phyloP scores from a whole-genome alignment of 2,113 vertebrate genomes.

The Silurus asotus region DNA sequence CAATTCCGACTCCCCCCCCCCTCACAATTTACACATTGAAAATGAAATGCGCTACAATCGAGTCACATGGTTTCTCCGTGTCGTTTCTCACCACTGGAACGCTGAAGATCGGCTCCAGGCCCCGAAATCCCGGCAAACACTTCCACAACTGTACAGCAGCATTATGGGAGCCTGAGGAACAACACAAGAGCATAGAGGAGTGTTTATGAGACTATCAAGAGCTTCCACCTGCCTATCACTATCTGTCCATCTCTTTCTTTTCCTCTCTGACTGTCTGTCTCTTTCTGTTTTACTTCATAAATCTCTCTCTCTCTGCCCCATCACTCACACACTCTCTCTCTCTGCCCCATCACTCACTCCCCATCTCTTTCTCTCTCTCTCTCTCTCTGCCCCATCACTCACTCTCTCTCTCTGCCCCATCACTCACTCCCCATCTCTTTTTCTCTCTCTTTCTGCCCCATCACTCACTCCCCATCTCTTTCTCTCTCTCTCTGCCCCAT shows the following conservation, averaged over 20 bases:
- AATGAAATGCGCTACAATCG: no score
- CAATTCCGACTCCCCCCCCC: no score
- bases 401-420: neutral
- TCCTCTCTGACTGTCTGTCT: neutral
- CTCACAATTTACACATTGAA: no score
- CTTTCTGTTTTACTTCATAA: no score
- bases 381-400: neutral
- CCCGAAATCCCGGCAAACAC: slow-evolving; percentile 80
- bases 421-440: neutral
- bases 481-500: neutral
- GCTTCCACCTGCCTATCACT: neutral
- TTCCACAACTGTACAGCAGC: slow-evolving; percentile 84
- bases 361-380: neutral
- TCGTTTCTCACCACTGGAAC: slow-evolving; percentile 81
- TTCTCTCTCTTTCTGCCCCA: neutral
- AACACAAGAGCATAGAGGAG: slow-evolving; percentile 10
- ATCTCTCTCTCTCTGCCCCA: neutral
- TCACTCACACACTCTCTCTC: neutral
- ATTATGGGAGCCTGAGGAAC: slow-evolving; percentile 84
- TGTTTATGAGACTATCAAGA: slow-evolving; percentile 24
- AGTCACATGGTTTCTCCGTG: no score
- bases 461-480: neutral
- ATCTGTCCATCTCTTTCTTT: neutral
- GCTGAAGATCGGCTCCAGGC: slow-evolving; percentile 80
- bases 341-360: neutral